Evolutionary conservation across 2,888 invertebrate genomes (phyloP), one percentile per base, ranked within the genome.

Genomic region (Dicycla oo): DNA sequence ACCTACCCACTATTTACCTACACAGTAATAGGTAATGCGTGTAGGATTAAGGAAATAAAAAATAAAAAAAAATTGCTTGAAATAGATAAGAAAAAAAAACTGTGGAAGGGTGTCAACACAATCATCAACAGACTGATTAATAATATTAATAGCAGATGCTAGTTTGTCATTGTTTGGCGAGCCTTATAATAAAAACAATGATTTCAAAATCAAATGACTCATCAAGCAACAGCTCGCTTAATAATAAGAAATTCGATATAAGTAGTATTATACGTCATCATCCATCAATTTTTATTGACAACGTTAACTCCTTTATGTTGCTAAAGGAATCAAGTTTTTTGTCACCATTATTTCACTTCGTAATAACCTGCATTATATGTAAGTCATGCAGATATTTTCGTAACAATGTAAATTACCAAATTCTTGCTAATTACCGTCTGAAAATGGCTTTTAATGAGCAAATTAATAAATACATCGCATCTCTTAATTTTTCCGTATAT

Each of bases 121-220:
- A 60, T 60, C 26, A 51, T 47, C 26, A 58, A 58, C 40, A 40
- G 6, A 61, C 61, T 75, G 49, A 63, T 77, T 67, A 67, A 80
- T 67, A 67, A 80, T 80, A 77, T 80, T 57, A 49, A 62, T 61
- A 75, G 43, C 63, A 56, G 54, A 63, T 63, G 62, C 43, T 63
- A 40, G 18, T 51, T 60, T 51, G 40, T 81, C 76, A 81, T 68
- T 63, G 62, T 38, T 63, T 45, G 15, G n/a, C 15, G 45, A 51
- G 3, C 4, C 61, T 81, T 64, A 63, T 18, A 68, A 81, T 47
- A 56, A 58, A 38, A 67, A 45, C 26, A 51, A 57, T 18, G 30
- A 53, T 63, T 57, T 51, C 4, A 26, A 38, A 62, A 51, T 43
- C 34, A 38, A 54, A 47, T 54, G 61, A 53, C 11, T 62, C 61